phyloP scores from a whole-genome alignment of 2,797 vertebrate genomes.

The Chanos chanos region DNA sequence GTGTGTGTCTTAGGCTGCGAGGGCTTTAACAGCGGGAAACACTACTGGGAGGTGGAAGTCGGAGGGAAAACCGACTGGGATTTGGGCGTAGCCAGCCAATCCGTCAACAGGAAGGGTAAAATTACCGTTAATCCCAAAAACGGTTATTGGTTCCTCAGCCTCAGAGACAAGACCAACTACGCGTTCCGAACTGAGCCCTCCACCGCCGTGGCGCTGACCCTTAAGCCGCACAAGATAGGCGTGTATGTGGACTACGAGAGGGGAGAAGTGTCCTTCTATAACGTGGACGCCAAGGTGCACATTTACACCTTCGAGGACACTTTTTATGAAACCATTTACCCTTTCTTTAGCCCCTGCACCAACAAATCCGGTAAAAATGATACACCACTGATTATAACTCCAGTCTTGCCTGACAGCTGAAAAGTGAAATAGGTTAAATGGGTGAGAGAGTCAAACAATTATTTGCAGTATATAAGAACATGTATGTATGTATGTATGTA shows the following conservation, averaged over 20 bases:
- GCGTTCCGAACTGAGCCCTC: slow-evolving; percentile 56
- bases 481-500: no score
- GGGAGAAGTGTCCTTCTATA: slow-evolving; percentile 75
- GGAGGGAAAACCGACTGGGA: slow-evolving; percentile 74
- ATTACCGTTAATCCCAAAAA: slow-evolving; percentile 63
- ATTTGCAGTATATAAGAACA: no score
- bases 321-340: slow-evolving; percentile 60
- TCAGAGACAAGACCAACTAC: slow-evolving; percentile 69
- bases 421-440: background rate
- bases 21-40: slow-evolving; percentile 64
- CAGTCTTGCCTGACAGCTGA: slow-evolving; percentile 43
- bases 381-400: slow-evolving; percentile 61
- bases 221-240: slow-evolving; percentile 61
- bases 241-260: slow-evolving; percentile 70
- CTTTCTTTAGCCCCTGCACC: slow-evolving; percentile 72
- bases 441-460: no score
- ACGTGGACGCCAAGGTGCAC: slow-evolving; percentile 63
- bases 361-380: slow-evolving; percentile 69
- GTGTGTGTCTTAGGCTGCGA: slow-evolving; percentile 73
- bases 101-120: slow-evolving; percentile 69
- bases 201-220: slow-evolving; percentile 49
- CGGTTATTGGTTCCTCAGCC: slow-evolving; percentile 73
- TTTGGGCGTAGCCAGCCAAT: slow-evolving; percentile 64
- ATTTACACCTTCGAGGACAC: slow-evolving; percentile 68
- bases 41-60: slow-evolving; percentile 80